Base-by-base conservation (phyloP, 2,797 vertebrate genomes). In the Trachurus trachurus region DNA sequence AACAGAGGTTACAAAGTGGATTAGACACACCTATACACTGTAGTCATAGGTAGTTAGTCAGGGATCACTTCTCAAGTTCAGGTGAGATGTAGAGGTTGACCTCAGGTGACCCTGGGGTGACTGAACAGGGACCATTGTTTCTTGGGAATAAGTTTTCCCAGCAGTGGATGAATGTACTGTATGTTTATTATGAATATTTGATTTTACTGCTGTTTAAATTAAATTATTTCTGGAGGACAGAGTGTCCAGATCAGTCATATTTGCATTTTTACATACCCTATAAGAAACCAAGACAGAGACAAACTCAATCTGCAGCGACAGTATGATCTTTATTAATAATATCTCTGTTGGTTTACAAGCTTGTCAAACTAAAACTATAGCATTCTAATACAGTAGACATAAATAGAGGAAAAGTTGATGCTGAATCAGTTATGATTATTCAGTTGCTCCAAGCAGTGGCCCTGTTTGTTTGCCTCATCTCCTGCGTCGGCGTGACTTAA, bases 361-460 rank as follows among this genome's bases (percentile, higher is more conserved):
- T 31, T 40, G 54, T 58, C 31, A 72, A 50, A 56, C 75, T 66
- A 44, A 64, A 22, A 65, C 29, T 52, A 64, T 74, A 65, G 52
- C 63, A 40, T 1, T 6, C 56, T 69, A 67, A 67, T 17, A 74
- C 21, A 70, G 65, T 67, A 59, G 67, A 77, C 71, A 90, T 90
- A 90, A 89, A 89, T 87, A 90, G 59, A 82, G n/a, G 40, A 74
- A 61, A 63, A 44, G 22, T 6, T 39, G 49, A 66, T 17, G 21
- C 2, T 49, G 44, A 66, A 52, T 45, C 1, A 16, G 4, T 52
- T 40, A 13, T 16, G 17, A 47, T 21, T 47, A 26, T 47, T 76
- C 6, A 34, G 4, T 42, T 13, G 22, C 45, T 49, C 9, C 34
- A 37, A 37, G 34, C 34, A 37, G 34, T 11, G 4, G 16, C 26